Percentiles rank a stretch among this genome's conserved stretches.
phyloP scores from a whole-genome alignment of 2,113 vertebrate species.

The Polyodon spathula region DNA sequence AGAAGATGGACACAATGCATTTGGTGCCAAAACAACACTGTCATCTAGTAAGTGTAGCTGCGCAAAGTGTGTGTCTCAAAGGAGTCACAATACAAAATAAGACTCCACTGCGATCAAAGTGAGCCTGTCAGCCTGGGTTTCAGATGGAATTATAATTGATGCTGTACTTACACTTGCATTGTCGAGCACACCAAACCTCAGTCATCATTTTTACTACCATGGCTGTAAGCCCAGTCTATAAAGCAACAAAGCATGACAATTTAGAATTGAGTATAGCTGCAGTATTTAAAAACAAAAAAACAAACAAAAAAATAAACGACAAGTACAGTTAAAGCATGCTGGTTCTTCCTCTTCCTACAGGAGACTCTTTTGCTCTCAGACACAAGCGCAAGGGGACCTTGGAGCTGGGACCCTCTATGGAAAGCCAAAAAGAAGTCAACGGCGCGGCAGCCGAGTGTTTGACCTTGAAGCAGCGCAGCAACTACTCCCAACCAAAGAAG shows the following conservation, averaged over 20 bases:
- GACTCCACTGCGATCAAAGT: no score
- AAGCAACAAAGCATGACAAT: no score
- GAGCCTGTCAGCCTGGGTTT: no score
- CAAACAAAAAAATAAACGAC: not conserved
- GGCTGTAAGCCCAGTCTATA: not conserved
- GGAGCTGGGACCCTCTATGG: constrained; percentile 7
- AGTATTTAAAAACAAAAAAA: no score
- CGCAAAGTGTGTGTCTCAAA: not conserved
- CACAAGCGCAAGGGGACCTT: constrained; percentile 6
- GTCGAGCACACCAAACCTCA: not conserved
- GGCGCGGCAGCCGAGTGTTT: constrained; percentile 24
- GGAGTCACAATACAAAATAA: not conserved
- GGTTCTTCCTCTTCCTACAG: constrained; percentile 17
- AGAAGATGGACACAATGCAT: constrained; percentile 22
- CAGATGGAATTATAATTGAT: constrained; percentile 5
- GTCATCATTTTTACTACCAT: not conserved
- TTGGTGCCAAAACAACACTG: constrained; percentile 33
- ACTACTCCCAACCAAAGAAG: constrained; percentile 27
- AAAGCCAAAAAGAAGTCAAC: constrained; percentile 8
- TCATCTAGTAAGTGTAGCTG: constrained; percentile 44
- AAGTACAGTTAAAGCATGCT: not conserved
- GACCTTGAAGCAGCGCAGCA: constrained; percentile 28
- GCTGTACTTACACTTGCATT: not conserved
- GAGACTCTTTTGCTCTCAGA: not conserved
- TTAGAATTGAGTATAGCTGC: no score